Evolutionary conservation across 2,113 vertebrate species (phyloP).

Genomic region (Syngnathus scovelli): DNA sequence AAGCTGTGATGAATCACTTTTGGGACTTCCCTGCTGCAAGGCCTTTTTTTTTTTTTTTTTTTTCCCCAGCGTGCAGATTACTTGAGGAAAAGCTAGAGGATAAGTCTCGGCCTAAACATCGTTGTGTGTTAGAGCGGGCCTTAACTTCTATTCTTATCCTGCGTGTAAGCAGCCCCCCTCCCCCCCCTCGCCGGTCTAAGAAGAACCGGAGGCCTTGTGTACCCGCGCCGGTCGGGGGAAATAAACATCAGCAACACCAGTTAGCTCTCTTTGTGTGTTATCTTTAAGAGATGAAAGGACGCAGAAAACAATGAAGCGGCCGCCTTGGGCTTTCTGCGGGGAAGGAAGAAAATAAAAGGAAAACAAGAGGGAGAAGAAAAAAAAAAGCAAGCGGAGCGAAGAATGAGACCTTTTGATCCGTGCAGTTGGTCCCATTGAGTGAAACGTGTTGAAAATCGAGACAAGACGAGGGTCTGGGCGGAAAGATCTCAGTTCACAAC

Average conservation of each 20-base stretch:
- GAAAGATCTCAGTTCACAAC: neutral
- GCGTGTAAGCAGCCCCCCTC: constrained; percentile 10
- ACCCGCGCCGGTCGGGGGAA: constrained; percentile 47
- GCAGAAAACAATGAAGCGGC: constrained; percentile 61
- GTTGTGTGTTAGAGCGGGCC: constrained; percentile 33
- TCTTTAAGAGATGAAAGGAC: constrained; percentile 65
- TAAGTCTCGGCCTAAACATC: constrained; percentile 55
- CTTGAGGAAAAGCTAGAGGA: constrained; percentile 30
- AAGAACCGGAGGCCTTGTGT: constrained; percentile 29
- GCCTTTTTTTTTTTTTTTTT: neutral
- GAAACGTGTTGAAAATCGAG: constrained; percentile 42
- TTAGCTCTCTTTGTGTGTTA: constrained; percentile 58
- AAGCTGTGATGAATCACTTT: neutral
- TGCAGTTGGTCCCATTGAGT: constrained; percentile 46
- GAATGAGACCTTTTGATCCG: constrained; percentile 62
- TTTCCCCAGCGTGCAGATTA: constrained; percentile 52
- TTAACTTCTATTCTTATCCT: constrained; percentile 34
- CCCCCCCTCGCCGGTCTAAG: constrained; percentile 10
- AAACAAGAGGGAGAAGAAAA: neutral
- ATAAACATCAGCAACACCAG: constrained; percentile 55
- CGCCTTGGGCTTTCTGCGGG: constrained; percentile 55
- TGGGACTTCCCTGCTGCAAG: neutral
- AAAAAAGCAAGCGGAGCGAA: constrained; percentile 43
- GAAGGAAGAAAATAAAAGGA: constrained; percentile 25
- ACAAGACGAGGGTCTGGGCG: constrained; percentile 8